Conservation (phyloP, 92 coral and sea anemone species). For the Parazoanthus swiftii region DNA sequence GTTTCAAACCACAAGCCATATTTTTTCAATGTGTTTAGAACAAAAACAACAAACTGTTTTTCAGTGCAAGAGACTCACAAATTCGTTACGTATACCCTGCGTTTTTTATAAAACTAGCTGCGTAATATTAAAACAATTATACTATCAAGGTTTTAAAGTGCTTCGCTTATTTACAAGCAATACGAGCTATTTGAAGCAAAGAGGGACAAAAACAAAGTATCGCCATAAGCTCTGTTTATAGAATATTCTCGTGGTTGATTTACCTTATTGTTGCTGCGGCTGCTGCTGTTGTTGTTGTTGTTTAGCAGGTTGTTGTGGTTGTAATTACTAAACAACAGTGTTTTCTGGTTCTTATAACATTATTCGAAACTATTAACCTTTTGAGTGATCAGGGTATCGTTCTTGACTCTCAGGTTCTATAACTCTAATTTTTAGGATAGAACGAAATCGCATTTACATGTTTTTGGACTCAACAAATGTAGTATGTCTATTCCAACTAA, state of each 20-base stretch:
- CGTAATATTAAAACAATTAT: not conserved
- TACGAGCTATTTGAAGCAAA: not conserved
- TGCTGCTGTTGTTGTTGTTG: too few species aligned
- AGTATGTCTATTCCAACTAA: not conserved
- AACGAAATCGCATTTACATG: not conserved
- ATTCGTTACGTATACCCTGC: not conserved
- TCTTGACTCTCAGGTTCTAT: not conserved
- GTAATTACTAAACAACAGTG: not conserved
- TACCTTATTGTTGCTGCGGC: not conserved
- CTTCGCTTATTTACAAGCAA: not conserved
- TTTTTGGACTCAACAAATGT: not conserved
- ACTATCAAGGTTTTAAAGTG: not conserved
- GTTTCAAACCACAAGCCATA: not conserved
- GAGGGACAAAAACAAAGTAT: not conserved
- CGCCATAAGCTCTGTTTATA: not conserved
- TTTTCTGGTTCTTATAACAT: not conserved
- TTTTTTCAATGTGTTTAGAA: not conserved
- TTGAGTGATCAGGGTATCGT: not conserved
- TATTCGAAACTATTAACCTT: conserved; percentile 10
- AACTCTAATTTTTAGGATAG: not conserved
- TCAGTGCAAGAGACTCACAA: not conserved
- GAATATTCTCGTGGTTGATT: not conserved
- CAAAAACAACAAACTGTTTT: not conserved
- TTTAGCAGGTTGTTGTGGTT: not conserved
- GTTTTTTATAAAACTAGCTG: not conserved